Evolutionary conservation across 1,140 invertebrate species (phyloP), one percentile per base, ranked within the genome.

Genomic region (Aphidius ervi): DNA sequence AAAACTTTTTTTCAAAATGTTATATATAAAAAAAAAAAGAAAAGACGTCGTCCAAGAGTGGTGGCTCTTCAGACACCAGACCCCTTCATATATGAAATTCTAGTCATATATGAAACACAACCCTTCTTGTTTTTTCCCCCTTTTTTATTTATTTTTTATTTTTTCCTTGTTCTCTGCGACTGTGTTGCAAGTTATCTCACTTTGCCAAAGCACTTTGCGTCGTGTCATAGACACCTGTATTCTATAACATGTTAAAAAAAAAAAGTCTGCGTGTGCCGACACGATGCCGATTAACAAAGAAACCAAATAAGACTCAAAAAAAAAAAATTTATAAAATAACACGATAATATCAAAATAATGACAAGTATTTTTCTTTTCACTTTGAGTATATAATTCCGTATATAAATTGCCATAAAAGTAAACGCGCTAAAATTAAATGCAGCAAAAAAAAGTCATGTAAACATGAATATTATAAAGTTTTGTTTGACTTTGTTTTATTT

Each of bases 21-120:
- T 31, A 31, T 31, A 31, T 3, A 31, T 2, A 31, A 31, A 31
- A 31, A 31, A 31, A 31, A 31, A 31, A 31, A 31, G 1, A 31
- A 31, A 31, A 31, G 23, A 31, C 23, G 23, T 31, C 23, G 23
- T 31, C 4, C 23, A 31, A 31, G 23, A 31, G 23, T 31, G 23
- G 23, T 31, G 53, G 64, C 69, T 68, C 72, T 74, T 65, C 70
- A 73, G 68, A 73, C 69, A 70, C 62, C 68, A 74, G 70, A 73
- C 72, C 68, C 68, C 70, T 62, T 67, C 50, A 53, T n/a, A 53
- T 49, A 41, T 59, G 65, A 57, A 63, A 66, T 67, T 73, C 70
- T 73, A 66, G 67, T 70, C 69, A 72, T 67, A 70, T 45, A 46
- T 57, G 52, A 5, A 40, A 56, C 43, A 42, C 40, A 40, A 20